phyloP scores from a whole-genome alignment of 2,113 vertebrate genomes.

The Dipodomys ordii region DNA sequence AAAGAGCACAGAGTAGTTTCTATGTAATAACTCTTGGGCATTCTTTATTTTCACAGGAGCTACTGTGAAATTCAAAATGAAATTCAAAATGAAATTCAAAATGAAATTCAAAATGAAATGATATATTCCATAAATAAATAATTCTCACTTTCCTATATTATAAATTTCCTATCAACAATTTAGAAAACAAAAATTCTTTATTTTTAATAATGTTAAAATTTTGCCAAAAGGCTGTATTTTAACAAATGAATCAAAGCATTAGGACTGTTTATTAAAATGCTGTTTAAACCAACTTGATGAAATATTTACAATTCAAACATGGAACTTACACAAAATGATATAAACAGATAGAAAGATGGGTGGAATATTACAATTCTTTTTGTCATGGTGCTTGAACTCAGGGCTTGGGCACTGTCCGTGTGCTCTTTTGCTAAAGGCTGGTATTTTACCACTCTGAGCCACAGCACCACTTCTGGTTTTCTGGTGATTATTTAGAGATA shows the following conservation, averaged over 20 bases:
- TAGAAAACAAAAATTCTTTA: no score
- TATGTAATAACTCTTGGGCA: not conserved
- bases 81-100: not conserved
- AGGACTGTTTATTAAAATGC: not conserved
- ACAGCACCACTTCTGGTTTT: no score
- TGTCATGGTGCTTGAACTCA: no score
- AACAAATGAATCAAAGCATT: not conserved
- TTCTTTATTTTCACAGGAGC: not conserved
- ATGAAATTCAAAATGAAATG: not conserved
- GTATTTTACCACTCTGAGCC: no score
- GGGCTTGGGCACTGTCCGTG: not conserved
- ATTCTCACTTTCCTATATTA: no score
- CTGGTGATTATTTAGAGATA: no score
- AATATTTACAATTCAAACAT: not conserved
- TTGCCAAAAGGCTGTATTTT: no score
- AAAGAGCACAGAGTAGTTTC: not conserved
- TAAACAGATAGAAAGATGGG: not conserved
- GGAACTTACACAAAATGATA: not conserved
- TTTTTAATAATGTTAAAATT: no score
- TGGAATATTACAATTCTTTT: not conserved
- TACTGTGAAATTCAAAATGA: not conserved
- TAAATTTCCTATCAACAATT: no score
- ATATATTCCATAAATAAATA: no score
- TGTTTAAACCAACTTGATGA: not conserved
- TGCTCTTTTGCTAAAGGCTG: no score